Base-by-base conservation (phyloP, 2,888 invertebrate genomes). In the Cataglyphis albicans region DNA sequence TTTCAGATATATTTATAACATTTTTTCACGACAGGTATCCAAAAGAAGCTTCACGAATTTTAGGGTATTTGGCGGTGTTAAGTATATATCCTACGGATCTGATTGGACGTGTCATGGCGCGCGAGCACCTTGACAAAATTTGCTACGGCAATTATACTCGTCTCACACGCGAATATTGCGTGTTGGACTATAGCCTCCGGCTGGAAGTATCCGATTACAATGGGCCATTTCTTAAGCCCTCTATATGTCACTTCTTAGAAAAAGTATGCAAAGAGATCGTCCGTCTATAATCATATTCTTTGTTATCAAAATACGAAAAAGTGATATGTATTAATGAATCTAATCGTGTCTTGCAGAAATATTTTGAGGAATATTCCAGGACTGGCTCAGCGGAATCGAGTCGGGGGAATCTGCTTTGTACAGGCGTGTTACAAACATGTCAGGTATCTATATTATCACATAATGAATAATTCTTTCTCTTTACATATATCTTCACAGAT, bases 121-220 rank as follows among this genome's bases (percentile, higher is more conserved):
- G 94, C n/a, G 95, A 96, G 21, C 97, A 96, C 92, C 93, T 97
- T 70, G 92, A 93, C 18, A 95, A 95, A 15, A 94, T 95, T 6
- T 97, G 96, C 93, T 96, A 96, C 84, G 95, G 95, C 86, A 94
- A 95, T 67, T 85, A 93, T 65, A 91, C 92, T 41, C 85, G 88
- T 1, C 89, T 94, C 38, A 96, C 96, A 0, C 95, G 96, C 86
- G 97, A 97, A 93, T 93, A 97, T 78, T 95, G 97, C 72, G 95
- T 95, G 65, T 92, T 98, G 81, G 96, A 98, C 91, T 95, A 96
- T 68, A 95, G 95, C 84, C 95, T 96, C 29, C 95, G 96, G 91
- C 95, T 97, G 87, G 97, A 97, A 92, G 95, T 95, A 89, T 95
- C 95, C 0, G 95, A 96, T 82, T 96, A 96, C 86, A 93, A 93